These are phyloP conservation scores for Oxystoma pomonae DNA, from an alignment of 2,888 invertebrate species.

Conservation along the genomic window DNA sequence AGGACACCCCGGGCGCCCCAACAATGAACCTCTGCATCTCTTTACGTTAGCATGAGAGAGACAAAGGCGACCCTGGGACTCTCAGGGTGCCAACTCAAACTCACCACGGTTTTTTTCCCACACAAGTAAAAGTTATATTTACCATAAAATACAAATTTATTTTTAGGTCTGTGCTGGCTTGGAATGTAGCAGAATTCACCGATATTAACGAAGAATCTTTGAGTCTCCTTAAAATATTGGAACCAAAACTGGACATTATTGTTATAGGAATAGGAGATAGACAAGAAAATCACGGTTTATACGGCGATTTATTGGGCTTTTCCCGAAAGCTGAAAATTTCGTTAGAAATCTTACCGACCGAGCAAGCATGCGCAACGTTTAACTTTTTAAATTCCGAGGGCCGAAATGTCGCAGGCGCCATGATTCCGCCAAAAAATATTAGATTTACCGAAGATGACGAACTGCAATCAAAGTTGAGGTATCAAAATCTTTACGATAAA, in stretches of 20 bases:
- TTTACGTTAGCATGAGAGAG: too few relatives aligned
- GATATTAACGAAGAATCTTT: constrained; percentile 75
- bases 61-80: too few relatives aligned
- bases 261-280: constrained; percentile 68
- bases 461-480: constrained; percentile 52
- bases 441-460: constrained; percentile 58
- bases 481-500: constrained; percentile 53
- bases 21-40: too few relatives aligned
- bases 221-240: constrained; percentile 70
- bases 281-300: constrained; percentile 44
- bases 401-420: constrained; percentile 62
- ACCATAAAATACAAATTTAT: too few relatives aligned
- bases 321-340: constrained; percentile 58
- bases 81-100: too few relatives aligned
- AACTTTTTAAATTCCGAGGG: constrained; percentile 88
- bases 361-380: constrained; percentile 84
- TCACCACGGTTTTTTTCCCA: neutral
- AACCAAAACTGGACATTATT: constrained; percentile 80
- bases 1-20: too few relatives aligned
- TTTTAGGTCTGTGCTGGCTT: constrained; percentile 69
- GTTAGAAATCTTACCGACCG: constrained; percentile 76
- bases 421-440: constrained; percentile 62
- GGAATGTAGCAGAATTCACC: constrained; percentile 66
- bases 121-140: too few relatives aligned
- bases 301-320: constrained; percentile 47